Conservation (phyloP, 1,140 invertebrate genomes). For the Mesaphorura yosii region DNA sequence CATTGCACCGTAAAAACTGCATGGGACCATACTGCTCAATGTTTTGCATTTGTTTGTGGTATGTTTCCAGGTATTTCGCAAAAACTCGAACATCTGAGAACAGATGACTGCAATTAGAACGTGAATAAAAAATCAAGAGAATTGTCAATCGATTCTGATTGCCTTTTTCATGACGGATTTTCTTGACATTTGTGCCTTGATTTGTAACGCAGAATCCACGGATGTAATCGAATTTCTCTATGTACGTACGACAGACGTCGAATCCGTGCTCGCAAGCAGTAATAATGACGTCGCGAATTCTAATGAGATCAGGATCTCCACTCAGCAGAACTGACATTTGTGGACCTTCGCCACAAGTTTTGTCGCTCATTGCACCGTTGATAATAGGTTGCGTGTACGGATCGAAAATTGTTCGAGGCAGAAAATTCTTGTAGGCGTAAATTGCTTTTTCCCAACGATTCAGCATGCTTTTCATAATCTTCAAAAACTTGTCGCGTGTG, state of each 20-base stretch:
- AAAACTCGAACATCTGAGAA: constrained; percentile 20
- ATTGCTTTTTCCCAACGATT: constrained; percentile 48
- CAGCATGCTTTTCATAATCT: constrained; percentile 43
- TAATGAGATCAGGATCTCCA: constrained; percentile 48
- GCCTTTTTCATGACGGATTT: constrained; percentile 40
- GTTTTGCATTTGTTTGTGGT: constrained; percentile 46
- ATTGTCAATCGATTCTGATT: constrained; percentile 37
- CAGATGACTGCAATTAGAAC: no score
- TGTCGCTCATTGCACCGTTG: constrained; percentile 56
- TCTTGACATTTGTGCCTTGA: constrained; percentile 45
- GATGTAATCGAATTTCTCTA: constrained; percentile 52
- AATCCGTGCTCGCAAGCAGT: constrained; percentile 48
- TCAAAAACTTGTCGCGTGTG: constrained; percentile 41
- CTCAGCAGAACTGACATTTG: constrained; percentile 50
- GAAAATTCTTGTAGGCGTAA: constrained; percentile 44
- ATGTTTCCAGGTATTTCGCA: constrained; percentile 41
- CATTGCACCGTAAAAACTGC: constrained; percentile 48
- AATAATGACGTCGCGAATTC: constrained; percentile 42
- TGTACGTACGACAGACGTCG: constrained; percentile 48
- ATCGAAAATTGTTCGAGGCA: constrained; percentile 43
- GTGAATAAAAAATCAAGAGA: no score
- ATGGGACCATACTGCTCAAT: constrained; percentile 47
- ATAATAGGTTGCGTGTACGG: constrained; percentile 52
- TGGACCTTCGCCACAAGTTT: constrained; percentile 52
- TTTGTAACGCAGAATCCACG: constrained; percentile 58